Evolutionary conservation across 2,113 vertebrate species (phyloP).

Genomic region (Petroica traversi): DNA sequence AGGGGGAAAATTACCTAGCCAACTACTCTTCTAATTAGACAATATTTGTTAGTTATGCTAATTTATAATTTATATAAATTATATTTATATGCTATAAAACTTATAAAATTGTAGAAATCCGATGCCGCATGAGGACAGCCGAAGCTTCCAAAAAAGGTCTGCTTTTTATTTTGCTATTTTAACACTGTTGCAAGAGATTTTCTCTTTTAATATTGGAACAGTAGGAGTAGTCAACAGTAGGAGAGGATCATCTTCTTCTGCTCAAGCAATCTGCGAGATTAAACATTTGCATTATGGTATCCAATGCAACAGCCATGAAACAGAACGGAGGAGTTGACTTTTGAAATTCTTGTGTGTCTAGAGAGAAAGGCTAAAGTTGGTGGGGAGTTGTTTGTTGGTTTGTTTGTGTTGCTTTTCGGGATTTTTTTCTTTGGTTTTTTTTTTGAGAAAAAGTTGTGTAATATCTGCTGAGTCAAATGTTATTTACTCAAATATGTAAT

Average conservation of each 20-base stretch:
- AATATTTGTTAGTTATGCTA: neutral
- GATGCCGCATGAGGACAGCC: too few species aligned
- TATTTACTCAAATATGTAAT: neutral
- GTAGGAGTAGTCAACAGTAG: neutral
- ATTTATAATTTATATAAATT: too few species aligned
- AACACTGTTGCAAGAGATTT: neutral
- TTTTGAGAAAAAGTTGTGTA: neutral
- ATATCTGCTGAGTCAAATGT: neutral
- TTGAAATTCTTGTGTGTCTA: neutral
- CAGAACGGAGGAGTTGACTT: neutral
- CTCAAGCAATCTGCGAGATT: neutral
- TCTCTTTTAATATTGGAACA: neutral
- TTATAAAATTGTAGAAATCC: neutral
- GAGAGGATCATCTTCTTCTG: neutral
- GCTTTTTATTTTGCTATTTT: neutral
- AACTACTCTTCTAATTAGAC: neutral
- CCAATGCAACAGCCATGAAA: neutral
- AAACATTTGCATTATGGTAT: neutral
- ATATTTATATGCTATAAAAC: too few species aligned
- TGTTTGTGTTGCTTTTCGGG: rapidly evolving
- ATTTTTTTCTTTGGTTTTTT: neutral
- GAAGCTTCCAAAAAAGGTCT: neutral
- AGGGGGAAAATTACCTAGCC: neutral
- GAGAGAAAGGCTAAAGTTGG: neutral
- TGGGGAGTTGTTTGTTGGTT: neutral